Percentiles rank a stretch among this genome's conserved stretches.
Conservation (phyloP, 2,113 vertebrate genomes). For the Bufo bufo region DNA sequence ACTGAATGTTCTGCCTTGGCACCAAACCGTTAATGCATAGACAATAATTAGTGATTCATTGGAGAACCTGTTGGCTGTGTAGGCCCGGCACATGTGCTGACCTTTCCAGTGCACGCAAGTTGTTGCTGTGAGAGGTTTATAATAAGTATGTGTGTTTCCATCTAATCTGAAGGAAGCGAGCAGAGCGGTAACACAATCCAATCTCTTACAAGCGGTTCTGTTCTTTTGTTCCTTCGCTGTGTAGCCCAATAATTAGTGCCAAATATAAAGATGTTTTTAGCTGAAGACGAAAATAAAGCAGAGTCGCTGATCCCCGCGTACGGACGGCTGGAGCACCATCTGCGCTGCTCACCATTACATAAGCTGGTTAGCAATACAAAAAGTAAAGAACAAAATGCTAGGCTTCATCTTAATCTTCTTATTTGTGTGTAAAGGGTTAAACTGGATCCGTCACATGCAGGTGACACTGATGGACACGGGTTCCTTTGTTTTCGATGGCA, state of each 20-base stretch:
- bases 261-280: conserved; percentile 57
- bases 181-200: conserved; percentile 21
- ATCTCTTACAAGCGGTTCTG: conserved; percentile 21
- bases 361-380: conserved; percentile 3
- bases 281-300: conserved; percentile 57
- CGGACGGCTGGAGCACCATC: conserved; percentile 45
- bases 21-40: conserved; percentile 1
- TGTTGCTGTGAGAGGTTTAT: conserved; percentile 13
- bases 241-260: conserved; percentile 56
- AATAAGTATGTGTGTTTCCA: conserved; percentile 42
- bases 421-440: not conserved
- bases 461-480: not conserved
- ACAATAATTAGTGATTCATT: conserved; percentile 40
- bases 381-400: not conserved
- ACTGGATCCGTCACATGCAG: not conserved
- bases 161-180: conserved; percentile 4
- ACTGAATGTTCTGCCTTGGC: not conserved
- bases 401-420: not conserved
- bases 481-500: not conserved
- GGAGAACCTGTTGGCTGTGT: conserved; percentile 29
- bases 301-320: conserved; percentile 41
- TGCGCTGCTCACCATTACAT: conserved; percentile 44
- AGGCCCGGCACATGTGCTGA: conserved; percentile 25
- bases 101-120: conserved; percentile 23
- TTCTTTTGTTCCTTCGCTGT: conserved; percentile 41